Base-by-base conservation (phyloP, 2,888 invertebrate genomes). In the Leucozona laternaria region DNA sequence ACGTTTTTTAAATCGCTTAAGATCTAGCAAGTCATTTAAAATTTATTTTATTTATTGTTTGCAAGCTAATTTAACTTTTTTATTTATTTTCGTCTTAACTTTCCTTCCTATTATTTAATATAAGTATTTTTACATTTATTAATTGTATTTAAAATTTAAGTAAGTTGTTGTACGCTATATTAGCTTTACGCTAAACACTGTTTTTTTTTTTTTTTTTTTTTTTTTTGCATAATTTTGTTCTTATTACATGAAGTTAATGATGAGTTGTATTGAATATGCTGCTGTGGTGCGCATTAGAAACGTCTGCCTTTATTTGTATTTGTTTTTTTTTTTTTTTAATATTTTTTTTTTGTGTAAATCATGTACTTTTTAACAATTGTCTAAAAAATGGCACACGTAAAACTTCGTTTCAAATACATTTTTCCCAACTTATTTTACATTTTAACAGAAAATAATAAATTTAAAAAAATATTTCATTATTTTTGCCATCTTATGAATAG, bases 11-110 rank as follows among this genome's bases (percentile, higher is more conserved):
- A 73, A 84, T 81, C 78, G 78, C 81, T 86, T 86, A 86, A 64
- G 68, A 78, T 60, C 86, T 86, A 86, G 86, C 81, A 81, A 86
- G 86, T 86, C 86, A 81, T 80, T 81, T 77, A 77, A 72, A 71
- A 60, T 72, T 53, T 58, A 50, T 82, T 66, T 58, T 45, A 71
- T 68, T 66, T 84, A 78, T 81, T 81, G 85, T 78, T 82, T 86
- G 86, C 86, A 86, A 82, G 86, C 86, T 81, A 75, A 73, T 73
- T 81, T 81, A 81, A 77, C 53, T 68, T 79, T 66, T 79, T 79
- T 43, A 48, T 58, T 79, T 68, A 37, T 20, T 34, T 79, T 64
- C 48, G 72, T 77, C 55, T 80, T 77, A 72, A 70, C 73, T 78
- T 86, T 78, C 37, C 71, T 72, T 68, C 78, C 73, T 86, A 81